phyloP scores from a whole-genome alignment of 2,888 invertebrate genomes.

The Hololepta plana region DNA sequence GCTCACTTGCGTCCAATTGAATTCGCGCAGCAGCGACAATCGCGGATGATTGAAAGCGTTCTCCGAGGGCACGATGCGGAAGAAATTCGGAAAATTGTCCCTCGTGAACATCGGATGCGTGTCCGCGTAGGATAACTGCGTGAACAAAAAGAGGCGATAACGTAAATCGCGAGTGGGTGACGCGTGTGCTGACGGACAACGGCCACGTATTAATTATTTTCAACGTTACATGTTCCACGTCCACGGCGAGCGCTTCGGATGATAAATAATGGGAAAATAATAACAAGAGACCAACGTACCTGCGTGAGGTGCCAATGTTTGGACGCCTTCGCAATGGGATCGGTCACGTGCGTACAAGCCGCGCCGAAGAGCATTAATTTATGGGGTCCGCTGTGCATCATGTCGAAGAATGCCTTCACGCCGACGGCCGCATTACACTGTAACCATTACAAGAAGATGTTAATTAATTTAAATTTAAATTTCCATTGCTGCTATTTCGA shows the following conservation, averaged over 20 bases:
- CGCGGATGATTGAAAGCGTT: slow-evolving; percentile 90
- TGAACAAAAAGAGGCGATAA: slow-evolving; percentile 6
- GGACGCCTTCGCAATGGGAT: slow-evolving; percentile 91
- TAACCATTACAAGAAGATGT: too few relatives aligned
- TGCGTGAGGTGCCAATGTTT: slow-evolving; percentile 95
- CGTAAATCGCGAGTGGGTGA: not conserved
- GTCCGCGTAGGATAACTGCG: slow-evolving; percentile 85
- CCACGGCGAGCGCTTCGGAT: too few relatives aligned
- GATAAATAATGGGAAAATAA: slow-evolving; percentile 1
- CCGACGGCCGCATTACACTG: slow-evolving; percentile 91
- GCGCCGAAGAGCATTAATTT: slow-evolving; percentile 94
- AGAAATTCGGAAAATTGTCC: slow-evolving; percentile 89
- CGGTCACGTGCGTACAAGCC: slow-evolving; percentile 90
- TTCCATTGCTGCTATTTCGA: too few relatives aligned
- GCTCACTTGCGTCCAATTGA: slow-evolving; percentile 95
- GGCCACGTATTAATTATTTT: too few relatives aligned
- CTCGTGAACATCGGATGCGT: slow-evolving; percentile 94
- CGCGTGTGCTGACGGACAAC: too few relatives aligned
- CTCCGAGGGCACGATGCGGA: slow-evolving; percentile 90
- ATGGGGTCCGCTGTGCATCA: slow-evolving; percentile 85
- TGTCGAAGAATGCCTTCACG: slow-evolving; percentile 88
- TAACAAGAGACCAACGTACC: slow-evolving; percentile 30
- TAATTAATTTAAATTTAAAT: too few relatives aligned
- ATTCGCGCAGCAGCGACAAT: slow-evolving; percentile 68
- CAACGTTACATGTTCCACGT: too few relatives aligned